phyloP scores from a whole-genome alignment of 2,113 vertebrate species.

The Macroglossus sobrinus region DNA sequence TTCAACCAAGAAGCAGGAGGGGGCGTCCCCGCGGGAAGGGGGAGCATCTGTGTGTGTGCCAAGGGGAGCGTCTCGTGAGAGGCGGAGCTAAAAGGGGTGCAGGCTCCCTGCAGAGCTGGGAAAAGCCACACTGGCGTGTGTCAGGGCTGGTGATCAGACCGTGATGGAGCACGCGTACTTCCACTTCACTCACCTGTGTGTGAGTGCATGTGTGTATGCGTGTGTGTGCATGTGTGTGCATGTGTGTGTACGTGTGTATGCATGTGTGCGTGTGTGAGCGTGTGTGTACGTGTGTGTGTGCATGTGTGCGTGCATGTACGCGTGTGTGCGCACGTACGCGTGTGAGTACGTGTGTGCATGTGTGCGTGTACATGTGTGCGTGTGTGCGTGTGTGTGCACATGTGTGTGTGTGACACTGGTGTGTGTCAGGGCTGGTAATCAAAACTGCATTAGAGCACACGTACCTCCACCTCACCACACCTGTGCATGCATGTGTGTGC shows the following conservation, averaged over 20 bases:
- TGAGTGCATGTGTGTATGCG: background rate
- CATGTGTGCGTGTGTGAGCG: no score
- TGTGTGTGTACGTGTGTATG: background rate
- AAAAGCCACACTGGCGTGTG: constrained; percentile 8
- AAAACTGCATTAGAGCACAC: constrained; percentile 28
- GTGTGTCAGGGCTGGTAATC: constrained; percentile 30
- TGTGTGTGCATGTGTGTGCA: no score
- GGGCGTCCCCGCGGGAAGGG: background rate
- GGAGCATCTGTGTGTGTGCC: background rate
- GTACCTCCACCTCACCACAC: constrained; percentile 38
- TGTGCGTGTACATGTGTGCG: no score
- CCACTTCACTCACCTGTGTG: constrained; percentile 1
- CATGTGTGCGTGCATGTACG: background rate
- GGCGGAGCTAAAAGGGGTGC: background rate
- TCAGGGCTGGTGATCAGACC: constrained; percentile 48
- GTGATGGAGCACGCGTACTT: constrained; percentile 11
- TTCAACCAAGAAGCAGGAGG: background rate
- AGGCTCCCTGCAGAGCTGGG: constrained; percentile 52
- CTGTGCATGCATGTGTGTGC: background rate
- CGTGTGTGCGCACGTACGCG: no score
- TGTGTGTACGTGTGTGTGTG: no score
- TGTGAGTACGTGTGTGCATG: background rate
- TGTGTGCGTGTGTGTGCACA: background rate
- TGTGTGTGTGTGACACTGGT: background rate
- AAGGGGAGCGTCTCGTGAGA: background rate